Percentiles rank a stretch among this genome's conserved stretches.
Conservation (phyloP, 2,888 invertebrate genomes). For the Sminthurinus aureus region DNA sequence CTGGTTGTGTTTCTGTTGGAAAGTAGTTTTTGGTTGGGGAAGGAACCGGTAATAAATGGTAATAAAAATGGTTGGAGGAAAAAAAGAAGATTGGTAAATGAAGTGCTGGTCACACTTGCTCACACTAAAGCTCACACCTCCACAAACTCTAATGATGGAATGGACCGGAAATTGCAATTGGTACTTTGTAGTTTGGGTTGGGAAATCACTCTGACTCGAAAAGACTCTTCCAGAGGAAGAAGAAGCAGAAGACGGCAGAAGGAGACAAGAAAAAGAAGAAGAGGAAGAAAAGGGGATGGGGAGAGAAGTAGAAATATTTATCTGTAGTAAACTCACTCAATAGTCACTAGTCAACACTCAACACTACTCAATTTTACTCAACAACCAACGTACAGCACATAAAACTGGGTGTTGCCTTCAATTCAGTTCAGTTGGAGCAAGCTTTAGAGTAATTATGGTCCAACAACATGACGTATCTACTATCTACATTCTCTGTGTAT, state of each 20-base stretch:
- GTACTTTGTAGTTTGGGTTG: slow-evolving; percentile 24
- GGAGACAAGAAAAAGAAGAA: background rate
- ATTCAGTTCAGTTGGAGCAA: background rate
- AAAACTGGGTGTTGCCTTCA: slow-evolving; percentile 30
- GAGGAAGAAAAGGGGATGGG: no score
- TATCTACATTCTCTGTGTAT: background rate
- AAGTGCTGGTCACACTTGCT: slow-evolving; percentile 38
- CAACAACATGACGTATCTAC: background rate
- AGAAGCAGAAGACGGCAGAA: background rate
- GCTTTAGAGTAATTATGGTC: slow-evolving; percentile 16
- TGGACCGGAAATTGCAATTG: slow-evolving; percentile 49
- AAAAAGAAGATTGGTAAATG: slow-evolving; percentile 32
- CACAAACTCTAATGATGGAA: slow-evolving; percentile 43
- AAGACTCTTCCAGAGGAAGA: background rate
- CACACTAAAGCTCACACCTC: slow-evolving; percentile 40
- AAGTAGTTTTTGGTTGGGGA: background rate
- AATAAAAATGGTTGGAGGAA: slow-evolving; percentile 29
- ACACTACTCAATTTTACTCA: background rate
- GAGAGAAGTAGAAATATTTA: no score
- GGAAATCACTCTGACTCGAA: slow-evolving; percentile 19
- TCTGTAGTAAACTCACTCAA: no score
- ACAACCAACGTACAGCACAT: slow-evolving; percentile 8
- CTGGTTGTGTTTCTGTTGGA: background rate
- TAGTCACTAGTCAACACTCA: no score
- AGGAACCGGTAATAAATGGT: slow-evolving; percentile 35